Base-by-base conservation (phyloP, 2,888 invertebrate species). In the Eustalomyia histrio region DNA sequence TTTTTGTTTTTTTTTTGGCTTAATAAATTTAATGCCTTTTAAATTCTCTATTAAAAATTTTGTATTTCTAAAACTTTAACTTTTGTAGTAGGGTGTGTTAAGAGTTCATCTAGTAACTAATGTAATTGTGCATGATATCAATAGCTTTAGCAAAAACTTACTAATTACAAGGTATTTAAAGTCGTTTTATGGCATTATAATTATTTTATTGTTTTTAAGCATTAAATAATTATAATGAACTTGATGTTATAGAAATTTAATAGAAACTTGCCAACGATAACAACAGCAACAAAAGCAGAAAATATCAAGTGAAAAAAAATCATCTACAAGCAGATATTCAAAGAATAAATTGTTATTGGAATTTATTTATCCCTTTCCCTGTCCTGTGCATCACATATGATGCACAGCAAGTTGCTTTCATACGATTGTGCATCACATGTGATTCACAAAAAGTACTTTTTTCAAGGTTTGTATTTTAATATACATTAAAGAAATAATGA, bases 161-260 rank as follows among this genome's bases (percentile, higher is more conserved):
- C 76, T 80, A 76, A 76, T 80, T 80, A 80, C 68, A 68, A 68
- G 67, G 63, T 72, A 80, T 80, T 80, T 73, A 68, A 68, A 80
- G 65, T 80, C 67, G 76, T 76, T 80, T 80, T 75, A 80, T 80
- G 58, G 67, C 61, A 79, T 73, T 79, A 79, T 79, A 79, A 73
- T 73, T 79, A 67, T 79, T 79, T 61, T 61, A 68, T 73, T 79
- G 78, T 79, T 79, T 73, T 73, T 55, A 61, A 61, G 69, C 60
- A 72, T 74, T 73, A 57, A 78, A 65, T 64, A 71, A 78, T 73
- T 73, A 80, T 64, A 76, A 81, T 81, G 74, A 74, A 78, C 81
- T n/a, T 78, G 69, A 74, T 80, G 21, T 65, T 52, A 58, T 67
- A 72, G 47, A 55, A 69, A 29, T 67, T 63, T 61, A 72, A 68